Percentiles rank a stretch among this genome's conserved stretches.
Evolutionary conservation across 1,140 invertebrate species (phyloP).

Genomic region (Drosophila subobscura): DNA sequence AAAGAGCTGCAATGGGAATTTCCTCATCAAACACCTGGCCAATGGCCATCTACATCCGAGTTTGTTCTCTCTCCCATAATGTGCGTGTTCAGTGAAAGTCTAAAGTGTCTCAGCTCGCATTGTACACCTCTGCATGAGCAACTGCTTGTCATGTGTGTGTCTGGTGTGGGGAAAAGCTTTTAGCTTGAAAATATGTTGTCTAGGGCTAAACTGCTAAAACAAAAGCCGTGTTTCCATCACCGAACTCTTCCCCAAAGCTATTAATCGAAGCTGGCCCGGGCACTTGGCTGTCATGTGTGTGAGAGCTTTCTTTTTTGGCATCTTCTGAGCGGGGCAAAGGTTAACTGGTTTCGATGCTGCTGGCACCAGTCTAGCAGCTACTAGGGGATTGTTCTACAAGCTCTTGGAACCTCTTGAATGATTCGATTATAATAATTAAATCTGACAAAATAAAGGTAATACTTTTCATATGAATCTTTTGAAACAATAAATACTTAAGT

Average conservation of each 20-base stretch:
- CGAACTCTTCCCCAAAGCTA: conserved; percentile 26
- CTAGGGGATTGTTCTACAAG: too few species aligned
- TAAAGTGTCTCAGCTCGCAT: conserved; percentile 29
- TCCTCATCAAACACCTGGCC: too few species aligned
- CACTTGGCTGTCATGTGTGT: conserved; percentile 12
- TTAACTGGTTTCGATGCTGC: too few species aligned
- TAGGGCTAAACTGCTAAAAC: conserved; percentile 54
- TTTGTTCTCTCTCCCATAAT: conserved; percentile 26
- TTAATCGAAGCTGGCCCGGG: conserved; percentile 29
- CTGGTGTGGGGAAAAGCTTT: conserved; percentile 60
- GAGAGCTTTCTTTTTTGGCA: conserved; percentile 40
- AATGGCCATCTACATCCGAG: too few species aligned
- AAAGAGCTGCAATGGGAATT: too few species aligned
- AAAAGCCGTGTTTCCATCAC: conserved; percentile 65
- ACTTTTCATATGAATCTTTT: too few species aligned
- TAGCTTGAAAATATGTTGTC: conserved; percentile 56
- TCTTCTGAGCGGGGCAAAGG: background rate
- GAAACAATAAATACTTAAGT: too few species aligned
- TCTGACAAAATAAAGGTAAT: too few species aligned
- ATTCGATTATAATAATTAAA: too few species aligned
- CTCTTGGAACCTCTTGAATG: too few species aligned
- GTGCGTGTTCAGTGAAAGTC: conserved; percentile 57
- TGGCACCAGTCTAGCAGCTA: background rate
- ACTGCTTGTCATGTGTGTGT: conserved; percentile 44
- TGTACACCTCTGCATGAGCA: conserved; percentile 7